Conservation (phyloP, 2,113 vertebrate genomes). For the Mustelus asterias region DNA sequence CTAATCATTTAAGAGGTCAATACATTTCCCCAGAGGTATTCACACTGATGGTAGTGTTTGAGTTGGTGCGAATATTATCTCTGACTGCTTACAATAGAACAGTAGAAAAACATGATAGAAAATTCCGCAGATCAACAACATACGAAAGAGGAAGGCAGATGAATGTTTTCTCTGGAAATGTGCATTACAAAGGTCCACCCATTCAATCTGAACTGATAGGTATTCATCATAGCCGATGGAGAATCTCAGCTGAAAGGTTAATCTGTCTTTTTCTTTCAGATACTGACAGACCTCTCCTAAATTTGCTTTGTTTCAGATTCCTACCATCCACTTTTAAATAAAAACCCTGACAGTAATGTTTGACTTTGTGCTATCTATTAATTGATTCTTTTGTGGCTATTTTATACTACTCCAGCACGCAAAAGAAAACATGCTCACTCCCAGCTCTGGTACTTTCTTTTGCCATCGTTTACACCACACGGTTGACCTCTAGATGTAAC, state of each 20-base stretch:
- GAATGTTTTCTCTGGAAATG: neutral
- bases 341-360: neutral
- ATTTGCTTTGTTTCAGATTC: neutral
- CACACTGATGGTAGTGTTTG: neutral
- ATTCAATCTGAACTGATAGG: neutral
- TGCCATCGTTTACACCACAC: neutral
- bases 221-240: neutral
- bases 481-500: constrained; percentile 17
- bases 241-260: neutral
- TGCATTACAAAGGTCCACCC: neutral
- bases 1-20: neutral
- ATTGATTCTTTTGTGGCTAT: neutral
- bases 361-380: neutral
- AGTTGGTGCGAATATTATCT: neutral
- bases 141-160: neutral
- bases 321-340: neutral
- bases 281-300: neutral
- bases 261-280: neutral
- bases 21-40: neutral
- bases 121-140: neutral
- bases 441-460: neutral
- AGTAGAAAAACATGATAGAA: neutral
- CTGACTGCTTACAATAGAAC: neutral
- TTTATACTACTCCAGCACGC: neutral
- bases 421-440: neutral